These are phyloP conservation scores for Phorcus lineatus DNA, from an alignment of 2,888 invertebrate genomes.

Conservation along the genomic window DNA sequence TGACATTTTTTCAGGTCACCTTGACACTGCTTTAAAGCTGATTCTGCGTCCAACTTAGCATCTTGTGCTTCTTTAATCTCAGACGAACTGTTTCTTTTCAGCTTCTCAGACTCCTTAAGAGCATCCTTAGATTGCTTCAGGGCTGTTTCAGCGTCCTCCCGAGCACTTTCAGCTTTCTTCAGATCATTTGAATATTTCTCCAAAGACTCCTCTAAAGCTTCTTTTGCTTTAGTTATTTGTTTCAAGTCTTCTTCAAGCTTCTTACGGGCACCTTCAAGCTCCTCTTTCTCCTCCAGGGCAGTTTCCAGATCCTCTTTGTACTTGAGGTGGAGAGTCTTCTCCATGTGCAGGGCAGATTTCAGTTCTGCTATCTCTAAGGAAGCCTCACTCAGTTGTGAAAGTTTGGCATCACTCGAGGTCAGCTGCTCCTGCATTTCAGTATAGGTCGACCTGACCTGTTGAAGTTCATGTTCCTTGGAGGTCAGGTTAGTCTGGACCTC, in stretches of 20 bases:
- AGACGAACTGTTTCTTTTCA: too few relatives aligned
- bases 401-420: neutral
- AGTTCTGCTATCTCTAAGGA: constrained; percentile 52
- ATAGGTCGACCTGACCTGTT: neutral
- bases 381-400: constrained; percentile 36
- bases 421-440: neutral
- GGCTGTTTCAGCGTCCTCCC: neutral
- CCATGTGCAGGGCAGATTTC: constrained; percentile 50
- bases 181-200: neutral
- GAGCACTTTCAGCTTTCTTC: neutral
- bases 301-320: constrained; percentile 39
- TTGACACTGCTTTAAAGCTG: neutral
- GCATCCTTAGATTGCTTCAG: neutral
- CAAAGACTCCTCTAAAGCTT: constrained; percentile 24
- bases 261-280: constrained; percentile 28
- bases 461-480: constrained; percentile 21
- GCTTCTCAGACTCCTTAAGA: neutral
- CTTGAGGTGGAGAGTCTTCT: constrained; percentile 50
- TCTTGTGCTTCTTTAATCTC: too few relatives aligned
- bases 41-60: constrained; percentile 8
- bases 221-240: neutral
- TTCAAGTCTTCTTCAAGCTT: constrained; percentile 20
- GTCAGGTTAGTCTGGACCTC: constrained; percentile 10
- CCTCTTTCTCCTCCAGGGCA: constrained; percentile 26
- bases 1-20: constrained; percentile 20